Evolutionary conservation across 2,113 vertebrate genomes (phyloP).

Genomic region (Seriola aureovittata): DNA sequence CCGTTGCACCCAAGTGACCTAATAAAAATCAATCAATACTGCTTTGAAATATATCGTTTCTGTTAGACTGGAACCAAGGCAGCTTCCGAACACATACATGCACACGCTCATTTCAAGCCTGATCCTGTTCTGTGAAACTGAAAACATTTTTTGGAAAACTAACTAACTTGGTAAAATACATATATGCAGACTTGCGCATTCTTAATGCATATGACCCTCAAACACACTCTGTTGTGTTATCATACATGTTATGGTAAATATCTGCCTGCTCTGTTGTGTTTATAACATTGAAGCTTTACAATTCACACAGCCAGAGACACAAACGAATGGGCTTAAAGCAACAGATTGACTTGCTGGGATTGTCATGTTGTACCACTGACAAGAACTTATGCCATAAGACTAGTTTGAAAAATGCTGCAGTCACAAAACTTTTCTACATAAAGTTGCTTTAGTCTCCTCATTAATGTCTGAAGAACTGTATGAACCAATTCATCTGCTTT

Average conservation of each 20-base stretch:
- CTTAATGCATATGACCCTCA: background rate
- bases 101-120: background rate
- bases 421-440: background rate
- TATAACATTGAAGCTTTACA: background rate
- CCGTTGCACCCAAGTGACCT: background rate
- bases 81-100: background rate
- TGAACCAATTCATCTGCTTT: background rate
- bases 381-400: background rate
- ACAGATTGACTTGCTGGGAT: background rate
- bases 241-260: background rate
- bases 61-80: background rate
- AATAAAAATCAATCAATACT: background rate
- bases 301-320: background rate
- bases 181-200: no score
- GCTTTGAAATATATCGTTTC: no score
- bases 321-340: background rate
- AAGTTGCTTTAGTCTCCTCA: background rate
- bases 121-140: background rate
- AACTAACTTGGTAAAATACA: no score
- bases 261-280: background rate
- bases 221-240: background rate
- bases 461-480: background rate
- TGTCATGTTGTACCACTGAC: background rate
- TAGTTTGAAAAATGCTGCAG: background rate
- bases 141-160: background rate